phyloP scores from a whole-genome alignment of 2,888 invertebrate genomes.

The Drosophila gaucha region DNA sequence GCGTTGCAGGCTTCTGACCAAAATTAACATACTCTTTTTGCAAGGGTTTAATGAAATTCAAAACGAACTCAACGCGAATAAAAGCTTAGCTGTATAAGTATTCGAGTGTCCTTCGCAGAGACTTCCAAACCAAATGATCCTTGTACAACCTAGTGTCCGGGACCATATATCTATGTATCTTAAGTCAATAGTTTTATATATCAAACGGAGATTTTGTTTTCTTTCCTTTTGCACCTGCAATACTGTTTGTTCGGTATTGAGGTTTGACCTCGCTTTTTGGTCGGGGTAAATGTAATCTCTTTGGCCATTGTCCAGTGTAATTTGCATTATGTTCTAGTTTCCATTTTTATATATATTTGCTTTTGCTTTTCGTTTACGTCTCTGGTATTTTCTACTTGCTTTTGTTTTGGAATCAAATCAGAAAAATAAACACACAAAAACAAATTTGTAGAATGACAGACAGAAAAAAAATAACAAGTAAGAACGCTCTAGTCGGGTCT shows the following conservation, averaged over 20 bases:
- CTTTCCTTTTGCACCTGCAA: conserved; percentile 7
- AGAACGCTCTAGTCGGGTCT: too few relatives aligned
- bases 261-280: conserved; percentile 36
- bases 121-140: neutral
- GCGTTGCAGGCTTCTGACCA: too few relatives aligned
- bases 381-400: conserved; percentile 60
- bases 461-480: neutral
- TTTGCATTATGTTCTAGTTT: conserved; percentile 67
- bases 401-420: conserved; percentile 33
- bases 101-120: neutral
- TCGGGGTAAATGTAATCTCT: conserved; percentile 26
- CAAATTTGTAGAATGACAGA: conserved; percentile 7
- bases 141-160: neutral
- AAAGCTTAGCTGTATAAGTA: neutral
- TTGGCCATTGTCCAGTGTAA: conserved; percentile 59
- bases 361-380: conserved; percentile 28
- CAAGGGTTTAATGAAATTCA: too few relatives aligned
- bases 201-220: conserved; percentile 11
- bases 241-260: conserved; percentile 37
- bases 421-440: conserved; percentile 27
- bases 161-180: conserved; percentile 6
- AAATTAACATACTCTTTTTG: too few relatives aligned
- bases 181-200: conserved; percentile 7
- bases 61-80: too few relatives aligned
- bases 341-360: conserved; percentile 55